Base-by-base conservation (phyloP, 2,113 vertebrate species). In the Hemiscyllium ocellatum region DNA sequence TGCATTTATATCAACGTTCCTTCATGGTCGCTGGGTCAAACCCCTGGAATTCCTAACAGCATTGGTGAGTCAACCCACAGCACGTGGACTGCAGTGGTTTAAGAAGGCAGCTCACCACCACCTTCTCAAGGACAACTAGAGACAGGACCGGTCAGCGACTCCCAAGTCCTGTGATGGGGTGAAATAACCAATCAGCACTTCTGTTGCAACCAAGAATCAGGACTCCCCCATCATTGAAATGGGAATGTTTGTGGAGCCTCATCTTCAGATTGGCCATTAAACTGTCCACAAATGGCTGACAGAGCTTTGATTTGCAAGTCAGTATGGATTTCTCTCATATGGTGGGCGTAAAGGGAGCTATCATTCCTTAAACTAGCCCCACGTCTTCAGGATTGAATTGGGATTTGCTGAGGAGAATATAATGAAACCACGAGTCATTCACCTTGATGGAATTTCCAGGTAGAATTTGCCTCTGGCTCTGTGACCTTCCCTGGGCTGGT, bases 381-480 rank as follows among this genome's bases (percentile, higher is more conserved):
- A 61, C 50, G 12, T 61, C 56, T 83, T 83, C 26, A 65, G 15
- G 52, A 65, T 33, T 20, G 61, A 93, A 93, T 17, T 37, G 89
- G n/a, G 65, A 66, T 61, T 61, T 13, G 7, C 15, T 66, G 56
- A 66, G 89, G 15, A 8, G 89, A 91, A n/a, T 2, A 2, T 7
- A 61, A 19, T 61, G 66, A 93, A 93, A n/a, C 4, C 69, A 47
- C 12, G 19, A 8, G 13, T 90, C 24, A 17, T 15, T 86, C 95
- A 98, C 98, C 98, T 98, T 98, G 96, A 97, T 96, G 86, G 96
- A 97, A 96, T 66, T 96, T 95, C 95, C 97, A 50, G 96, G 95
- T 1, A 96, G 97, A 95, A 98, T 96, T 95, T 96, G 96, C 96
- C 85, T 97, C 2, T 96, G 95, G 96, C 97, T 97, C 96, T 20